Conservation (phyloP, 2,797 vertebrate species). For the Onychomys arenicola region DNA sequence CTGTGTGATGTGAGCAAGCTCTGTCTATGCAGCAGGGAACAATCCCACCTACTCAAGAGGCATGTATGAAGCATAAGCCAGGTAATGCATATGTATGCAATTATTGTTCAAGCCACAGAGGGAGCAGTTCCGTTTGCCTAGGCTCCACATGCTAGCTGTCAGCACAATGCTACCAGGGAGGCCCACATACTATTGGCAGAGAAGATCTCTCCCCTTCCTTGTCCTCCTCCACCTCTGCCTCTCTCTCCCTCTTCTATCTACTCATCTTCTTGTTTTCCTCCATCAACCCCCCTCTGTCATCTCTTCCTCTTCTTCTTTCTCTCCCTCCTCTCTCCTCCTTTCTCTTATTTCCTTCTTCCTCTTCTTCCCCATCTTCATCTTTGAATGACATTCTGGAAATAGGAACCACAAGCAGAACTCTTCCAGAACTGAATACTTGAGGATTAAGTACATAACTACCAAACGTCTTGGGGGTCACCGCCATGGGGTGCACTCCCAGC, state of each 20-base stretch:
- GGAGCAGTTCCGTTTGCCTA: neutral
- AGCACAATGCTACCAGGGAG: neutral
- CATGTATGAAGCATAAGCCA: neutral
- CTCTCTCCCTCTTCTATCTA: fast-evolving
- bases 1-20: neutral
- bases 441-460: neutral
- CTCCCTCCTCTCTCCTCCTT: fast-evolving
- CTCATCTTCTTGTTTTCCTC: neutral
- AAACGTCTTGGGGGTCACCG: neutral
- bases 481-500: no score
- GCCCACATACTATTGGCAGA: neutral
- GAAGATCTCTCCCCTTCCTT: neutral
- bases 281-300: no score
- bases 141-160: no score
- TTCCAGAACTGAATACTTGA: neutral
- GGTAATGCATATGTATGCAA: fast-evolving
- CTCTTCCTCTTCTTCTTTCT: neutral
- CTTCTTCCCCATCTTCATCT: neutral
- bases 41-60: neutral
- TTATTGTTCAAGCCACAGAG: neutral
- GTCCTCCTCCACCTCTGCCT: neutral
- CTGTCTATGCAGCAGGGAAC: neutral
- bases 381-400: neutral
- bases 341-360: neutral
- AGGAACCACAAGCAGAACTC: neutral